Evolutionary conservation across 2,113 vertebrate species (phyloP).

Genomic region (Pan troglodytes): NHGRI_mPanTro3-v2.1_pri NC_072421.2:102677501-102678000

Average conservation of each 20-base stretch:
- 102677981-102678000: slow-evolving; percentile 36
- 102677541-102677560: background rate
- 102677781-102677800: background rate
- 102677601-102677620: slow-evolving; percentile 19
- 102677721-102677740: background rate
- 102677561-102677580: background rate
- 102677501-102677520: slow-evolving; percentile 23
- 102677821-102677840: background rate
- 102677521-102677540: slow-evolving; percentile 14
- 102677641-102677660: slow-evolving; percentile 50
- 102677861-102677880: background rate
- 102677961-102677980: background rate
- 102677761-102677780: background rate
- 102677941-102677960: background rate
- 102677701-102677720: background rate
- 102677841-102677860: background rate
- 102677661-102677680: slow-evolving; percentile 33
- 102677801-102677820: background rate
- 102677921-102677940: slow-evolving; percentile 27
- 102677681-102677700: background rate
- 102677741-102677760: slow-evolving; percentile 13
- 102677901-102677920: slow-evolving; percentile 17
- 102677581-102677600: background rate
- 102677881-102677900: slow-evolving; percentile 30
- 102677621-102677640: slow-evolving; percentile 45